These are phyloP conservation scores for Marasmarcha lunaedactyla DNA, from an alignment of 2,888 invertebrate species.

Conservation along the genomic window DNA sequence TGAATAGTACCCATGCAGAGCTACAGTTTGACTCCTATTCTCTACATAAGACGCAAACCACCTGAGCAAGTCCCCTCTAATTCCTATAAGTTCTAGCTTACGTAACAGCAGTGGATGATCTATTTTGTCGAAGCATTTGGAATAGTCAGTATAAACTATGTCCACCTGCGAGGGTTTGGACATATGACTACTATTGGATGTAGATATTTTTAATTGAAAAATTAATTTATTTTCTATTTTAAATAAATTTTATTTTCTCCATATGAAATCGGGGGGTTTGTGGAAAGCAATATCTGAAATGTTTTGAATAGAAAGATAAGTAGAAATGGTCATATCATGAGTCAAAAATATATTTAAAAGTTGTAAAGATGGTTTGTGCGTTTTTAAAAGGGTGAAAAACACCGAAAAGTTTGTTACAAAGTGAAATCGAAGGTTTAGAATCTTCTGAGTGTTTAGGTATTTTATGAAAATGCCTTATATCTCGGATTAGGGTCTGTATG, in stretches of 20 bases:
- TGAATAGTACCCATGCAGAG: too few relatives aligned
- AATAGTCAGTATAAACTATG: too few relatives aligned
- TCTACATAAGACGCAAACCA: too few relatives aligned
- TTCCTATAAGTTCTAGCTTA: too few relatives aligned
- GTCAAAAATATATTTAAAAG: slow-evolving; percentile 50
- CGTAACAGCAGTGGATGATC: too few relatives aligned
- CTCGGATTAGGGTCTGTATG: too few relatives aligned
- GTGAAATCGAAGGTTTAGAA: slow-evolving; percentile 58
- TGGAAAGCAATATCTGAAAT: slow-evolving; percentile 52
- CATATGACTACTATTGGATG: too few relatives aligned
- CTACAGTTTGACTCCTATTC: too few relatives aligned
- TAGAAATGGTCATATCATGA: slow-evolving; percentile 63
- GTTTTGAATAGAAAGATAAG: slow-evolving; percentile 39
- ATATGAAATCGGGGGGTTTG: slow-evolving; percentile 2
- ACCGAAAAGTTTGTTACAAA: slow-evolving; percentile 42
- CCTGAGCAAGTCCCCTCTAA: too few relatives aligned
- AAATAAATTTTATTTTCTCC: slow-evolving; percentile 4
- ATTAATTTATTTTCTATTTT: slow-evolving; percentile 6
- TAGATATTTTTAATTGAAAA: slow-evolving; percentile 9
- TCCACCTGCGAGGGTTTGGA: too few relatives aligned
- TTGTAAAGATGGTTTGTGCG: slow-evolving; percentile 49
- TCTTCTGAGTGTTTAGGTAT: slow-evolving; percentile 56
- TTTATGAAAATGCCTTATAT: slow-evolving; percentile 36
- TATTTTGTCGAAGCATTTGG: too few relatives aligned
- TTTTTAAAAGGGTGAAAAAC: slow-evolving; percentile 45